These are phyloP conservation scores for Chrysolina haemoptera DNA, from an alignment of 2,888 invertebrate genomes.

Conservation along the genomic window DNA sequence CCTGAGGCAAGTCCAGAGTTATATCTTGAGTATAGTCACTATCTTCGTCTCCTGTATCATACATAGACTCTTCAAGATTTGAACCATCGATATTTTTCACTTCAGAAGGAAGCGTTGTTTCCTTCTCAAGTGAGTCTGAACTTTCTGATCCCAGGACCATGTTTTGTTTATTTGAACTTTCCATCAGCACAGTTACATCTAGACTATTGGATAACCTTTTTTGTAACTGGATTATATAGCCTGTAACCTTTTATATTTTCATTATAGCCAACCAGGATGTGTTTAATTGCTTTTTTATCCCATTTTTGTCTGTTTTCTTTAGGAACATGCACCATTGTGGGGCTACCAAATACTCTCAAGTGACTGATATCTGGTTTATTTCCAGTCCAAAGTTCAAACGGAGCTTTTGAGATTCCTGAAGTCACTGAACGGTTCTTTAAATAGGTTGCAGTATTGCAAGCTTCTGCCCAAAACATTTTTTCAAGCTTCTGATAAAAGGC, in stretches of 20 bases:
- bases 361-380: constrained; percentile 52
- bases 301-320: constrained; percentile 50
- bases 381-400: constrained; percentile 1
- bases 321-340: constrained; percentile 50
- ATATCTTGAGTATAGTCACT: too few relatives aligned
- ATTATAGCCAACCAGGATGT: constrained; percentile 53
- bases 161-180: background rate
- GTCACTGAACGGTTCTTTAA: background rate
- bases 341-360: constrained; percentile 45
- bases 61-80: too few relatives aligned
- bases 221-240: constrained; percentile 40
- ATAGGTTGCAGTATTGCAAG: background rate
- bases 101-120: too few relatives aligned
- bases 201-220: constrained; percentile 39
- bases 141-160: constrained; percentile 32
- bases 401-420: background rate
- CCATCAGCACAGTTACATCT: constrained; percentile 44
- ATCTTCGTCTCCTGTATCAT: too few relatives aligned
- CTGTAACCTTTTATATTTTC: constrained; percentile 54
- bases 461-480: constrained; percentile 3
- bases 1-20: background rate
- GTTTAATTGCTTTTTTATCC: constrained; percentile 50
- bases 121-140: too few relatives aligned
- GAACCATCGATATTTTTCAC: too few relatives aligned
- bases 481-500: constrained; percentile 4